Base-by-base conservation (phyloP, 2,797 vertebrate genomes). In the Enteromius treurensis region DNA sequence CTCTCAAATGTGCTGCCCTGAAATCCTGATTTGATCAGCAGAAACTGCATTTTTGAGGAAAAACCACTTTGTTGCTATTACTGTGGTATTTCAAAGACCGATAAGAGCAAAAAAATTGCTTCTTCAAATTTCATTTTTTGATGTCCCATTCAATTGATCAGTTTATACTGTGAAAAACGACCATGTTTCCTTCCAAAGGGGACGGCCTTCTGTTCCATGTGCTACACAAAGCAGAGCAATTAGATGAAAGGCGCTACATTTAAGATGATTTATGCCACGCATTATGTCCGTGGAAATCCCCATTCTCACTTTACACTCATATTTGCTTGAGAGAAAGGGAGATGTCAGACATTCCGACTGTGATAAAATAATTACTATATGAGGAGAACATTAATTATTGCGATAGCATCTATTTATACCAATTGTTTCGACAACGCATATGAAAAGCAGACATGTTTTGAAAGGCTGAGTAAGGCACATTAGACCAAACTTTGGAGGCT, bases 51-150 rank as follows among this genome's bases (percentile, higher is more conserved):
- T 95, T 95, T 93, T 91, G 92, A 85, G 65, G 89, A 92, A 95
- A 94, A 95, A 95, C 93, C 94, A 95, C 94, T 96, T 95, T 95
- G 93, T 95, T 94, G 93, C 94, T 94, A 94, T 95, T 95, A 95
- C 93, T 91, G 94, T 89, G 91, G 89, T 92, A 93, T 95, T 94
- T 94, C 88, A 89, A 90, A 92, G 91, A 90, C 87, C 93, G 87
- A 86, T 81, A 84, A 83, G 78, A 88, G 81, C 84, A 84, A 85
- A 93, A 92, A 91, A 87, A 88, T 76, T n/a, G 80, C 79, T 86
- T 89, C 85, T 82, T 89, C 86, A 86, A 92, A 93, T 91, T 83
- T 92, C 85, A 90, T 91, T 91, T 91, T 91, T 91, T 86, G 17
- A 88, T 91, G 92, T 94, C 92, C 74, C 89, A 93, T 91, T 92